Base-by-base conservation (phyloP, 1,140 invertebrate species). In the Drosophila cardini region DNA sequence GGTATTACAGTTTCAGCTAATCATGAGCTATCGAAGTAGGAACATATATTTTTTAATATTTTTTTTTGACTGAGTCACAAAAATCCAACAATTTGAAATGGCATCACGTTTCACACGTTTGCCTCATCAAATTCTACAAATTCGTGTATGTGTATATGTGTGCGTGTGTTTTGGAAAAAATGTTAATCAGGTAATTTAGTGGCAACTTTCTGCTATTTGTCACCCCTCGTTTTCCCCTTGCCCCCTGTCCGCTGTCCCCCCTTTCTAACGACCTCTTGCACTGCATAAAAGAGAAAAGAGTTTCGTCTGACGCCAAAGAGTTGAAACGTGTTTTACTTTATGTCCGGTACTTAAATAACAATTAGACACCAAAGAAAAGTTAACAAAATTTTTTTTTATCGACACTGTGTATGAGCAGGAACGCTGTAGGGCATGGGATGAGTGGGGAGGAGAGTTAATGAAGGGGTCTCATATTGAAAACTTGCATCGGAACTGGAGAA, bases 331-430 rank as follows among this genome's bases (percentile, higher is more conserved):
- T 72, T 72, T 72, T 53, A 53, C 46, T 58, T 32, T 42, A 60
- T 72, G 70, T 72, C 70, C 70, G 70, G 63, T 68, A 72, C 70
- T 72, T 72, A 60, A 68, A 68, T 53, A 68, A 72, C 63, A 60
- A 72, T 68, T 55, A 46, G 34, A 68, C 26, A 45, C 36, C 8
- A 36, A 36, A 50, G 43, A 68, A 57, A 68, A 50, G 32, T 26
- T 65, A 57, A 72, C 69, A 72, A 50, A 65, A n/a, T n/a, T n/a
- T 64, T 70, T 3, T 5, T 56, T 64, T 55, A 65, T 72, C 34
- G 62, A 64, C 68, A 16, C n/a, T 4, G 21, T n/a, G 16, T 26
- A 11, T 18, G 11, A 18, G n/a, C 5, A 8, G 5, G n/a, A 50
- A 6, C 18, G 30, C 2, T 6, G 8, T 8, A 4, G 16, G 16